Evolutionary conservation across 1,140 invertebrate species (phyloP).

Genomic region (Gryon sp.): DNA sequence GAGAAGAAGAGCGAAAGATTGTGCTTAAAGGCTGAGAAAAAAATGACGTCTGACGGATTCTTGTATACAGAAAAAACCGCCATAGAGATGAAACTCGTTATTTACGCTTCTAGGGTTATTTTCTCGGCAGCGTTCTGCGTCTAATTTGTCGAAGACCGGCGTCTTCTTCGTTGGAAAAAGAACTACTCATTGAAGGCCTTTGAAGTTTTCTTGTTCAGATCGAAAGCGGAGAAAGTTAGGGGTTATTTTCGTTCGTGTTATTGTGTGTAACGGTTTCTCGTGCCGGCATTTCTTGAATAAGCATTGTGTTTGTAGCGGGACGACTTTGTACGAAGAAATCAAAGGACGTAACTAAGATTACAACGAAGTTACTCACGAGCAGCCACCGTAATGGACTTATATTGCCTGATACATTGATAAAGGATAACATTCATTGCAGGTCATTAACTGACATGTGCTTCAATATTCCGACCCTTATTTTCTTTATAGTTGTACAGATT

Average conservation of each 20-base stretch:
- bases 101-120: slow-evolving; percentile 59
- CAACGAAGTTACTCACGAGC: slow-evolving; percentile 14
- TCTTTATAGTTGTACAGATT: not conserved
- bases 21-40: slow-evolving; percentile 20
- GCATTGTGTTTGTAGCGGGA: slow-evolving; percentile 13
- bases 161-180: slow-evolving; percentile 40
- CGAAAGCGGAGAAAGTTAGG: slow-evolving; percentile 24
- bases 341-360: slow-evolving; percentile 6
- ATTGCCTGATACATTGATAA: slow-evolving; percentile 23
- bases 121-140: slow-evolving; percentile 32
- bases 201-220: slow-evolving; percentile 33
- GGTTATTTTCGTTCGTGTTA: slow-evolving; percentile 39
- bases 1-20: slow-evolving; percentile 28
- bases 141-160: slow-evolving; percentile 44
- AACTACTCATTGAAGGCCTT: slow-evolving; percentile 30
- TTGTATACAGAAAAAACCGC: slow-evolving; percentile 63
- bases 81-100: slow-evolving; percentile 64
- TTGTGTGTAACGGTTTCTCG: slow-evolving; percentile 20
- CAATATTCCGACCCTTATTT: not conserved
- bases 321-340: slow-evolving; percentile 5
- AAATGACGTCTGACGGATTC: slow-evolving; percentile 42
- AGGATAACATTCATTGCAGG: slow-evolving; percentile 4
- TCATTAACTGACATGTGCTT: slow-evolving; percentile 4
- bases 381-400: slow-evolving; percentile 12
- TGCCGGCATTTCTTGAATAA: slow-evolving; percentile 12